Evolutionary conservation across 2,797 vertebrate species (phyloP).

Genomic region (Telmatherina bonti): DNA sequence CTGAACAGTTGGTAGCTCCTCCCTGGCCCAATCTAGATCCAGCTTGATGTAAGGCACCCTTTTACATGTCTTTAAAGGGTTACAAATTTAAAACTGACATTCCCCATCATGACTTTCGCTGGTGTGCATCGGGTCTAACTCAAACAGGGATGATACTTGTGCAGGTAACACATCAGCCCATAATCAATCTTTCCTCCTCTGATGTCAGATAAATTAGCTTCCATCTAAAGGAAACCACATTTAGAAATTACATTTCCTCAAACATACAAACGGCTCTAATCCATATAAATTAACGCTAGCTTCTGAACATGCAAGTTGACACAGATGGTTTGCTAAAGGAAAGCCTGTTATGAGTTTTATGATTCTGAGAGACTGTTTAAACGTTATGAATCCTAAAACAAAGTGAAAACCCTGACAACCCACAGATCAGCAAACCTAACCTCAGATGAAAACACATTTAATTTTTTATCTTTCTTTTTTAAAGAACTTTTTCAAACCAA

Average conservation of each 20-base stretch:
- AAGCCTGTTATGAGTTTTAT: conserved; percentile 11
- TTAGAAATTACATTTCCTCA: no score
- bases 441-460: conserved; percentile 17
- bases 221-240: conserved; percentile 2
- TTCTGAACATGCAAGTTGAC: background rate
- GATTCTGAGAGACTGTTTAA: background rate
- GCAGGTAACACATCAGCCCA: conserved; percentile 26
- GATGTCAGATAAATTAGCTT: conserved; percentile 3
- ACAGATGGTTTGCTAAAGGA: background rate
- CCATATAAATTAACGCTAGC: background rate
- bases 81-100: conserved; percentile 10
- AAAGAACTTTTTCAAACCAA: conserved; percentile 1
- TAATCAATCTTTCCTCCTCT: conserved; percentile 9
- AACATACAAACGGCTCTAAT: conserved; percentile 28
- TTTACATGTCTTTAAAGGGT: conserved; percentile 26
- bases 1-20: conserved; percentile 27
- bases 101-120: background rate
- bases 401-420: conserved; percentile 3
- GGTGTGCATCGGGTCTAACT: conserved; percentile 18
- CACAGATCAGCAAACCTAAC: background rate
- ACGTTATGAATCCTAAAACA: conserved; percentile 10
- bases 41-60: background rate
- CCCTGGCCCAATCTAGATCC: conserved; percentile 28
- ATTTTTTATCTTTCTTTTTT: conserved; percentile 6
- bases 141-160: conserved; percentile 11